Evolutionary conservation across 2,113 vertebrate species (phyloP).

Genomic region (Phainopepla nitens): DNA sequence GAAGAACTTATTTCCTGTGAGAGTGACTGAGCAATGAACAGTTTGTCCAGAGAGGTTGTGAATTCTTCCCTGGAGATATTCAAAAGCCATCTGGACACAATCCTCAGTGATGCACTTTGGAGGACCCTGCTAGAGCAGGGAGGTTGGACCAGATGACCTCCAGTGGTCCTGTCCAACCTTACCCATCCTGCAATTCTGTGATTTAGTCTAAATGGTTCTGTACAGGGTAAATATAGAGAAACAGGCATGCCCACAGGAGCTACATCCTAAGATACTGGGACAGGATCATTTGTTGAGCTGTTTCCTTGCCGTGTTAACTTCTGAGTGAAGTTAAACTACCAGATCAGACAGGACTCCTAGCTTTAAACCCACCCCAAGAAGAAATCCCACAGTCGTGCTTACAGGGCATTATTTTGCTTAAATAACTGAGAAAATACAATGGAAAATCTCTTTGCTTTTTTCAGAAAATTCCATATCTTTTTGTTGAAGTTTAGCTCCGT

Average conservation of each 20-base stretch:
- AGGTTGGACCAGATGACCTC: not conserved
- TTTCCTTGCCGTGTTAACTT: not conserved
- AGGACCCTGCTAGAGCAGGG: not conserved
- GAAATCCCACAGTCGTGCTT: not conserved
- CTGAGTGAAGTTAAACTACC: not conserved
- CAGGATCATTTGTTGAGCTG: not conserved
- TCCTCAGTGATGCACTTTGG: accelerated
- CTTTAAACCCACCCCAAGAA: not conserved
- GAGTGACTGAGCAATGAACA: not conserved
- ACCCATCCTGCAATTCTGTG: not conserved
- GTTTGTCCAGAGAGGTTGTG: not conserved
- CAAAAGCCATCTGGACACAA: not conserved
- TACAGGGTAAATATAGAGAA: not conserved
- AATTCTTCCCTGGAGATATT: not conserved
- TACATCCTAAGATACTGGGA: not conserved
- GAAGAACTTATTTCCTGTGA: not conserved
- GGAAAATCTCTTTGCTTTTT: not conserved
- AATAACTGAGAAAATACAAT: not conserved
- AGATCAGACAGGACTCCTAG: not conserved
- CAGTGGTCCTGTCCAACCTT: not conserved
- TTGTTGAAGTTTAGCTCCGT: not conserved
- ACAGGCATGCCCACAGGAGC: not conserved
- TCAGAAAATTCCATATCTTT: not conserved
- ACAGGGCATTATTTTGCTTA: not conserved
- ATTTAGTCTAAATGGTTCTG: not conserved